Evolutionary conservation across 2,113 vertebrate genomes (phyloP).

Genomic region (Caretta caretta): DNA sequence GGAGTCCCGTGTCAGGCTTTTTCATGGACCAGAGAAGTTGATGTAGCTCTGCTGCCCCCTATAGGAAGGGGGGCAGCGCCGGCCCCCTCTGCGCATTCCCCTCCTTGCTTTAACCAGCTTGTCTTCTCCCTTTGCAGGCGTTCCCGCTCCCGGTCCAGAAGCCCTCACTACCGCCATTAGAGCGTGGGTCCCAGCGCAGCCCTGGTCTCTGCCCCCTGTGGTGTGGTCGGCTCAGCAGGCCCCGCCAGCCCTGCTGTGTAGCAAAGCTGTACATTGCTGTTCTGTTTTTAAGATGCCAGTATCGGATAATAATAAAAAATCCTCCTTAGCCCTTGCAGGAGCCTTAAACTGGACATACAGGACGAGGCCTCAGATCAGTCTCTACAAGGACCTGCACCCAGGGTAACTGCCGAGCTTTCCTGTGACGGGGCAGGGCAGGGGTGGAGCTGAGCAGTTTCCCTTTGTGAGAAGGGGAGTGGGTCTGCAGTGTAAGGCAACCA

Average conservation of each 20-base stretch:
- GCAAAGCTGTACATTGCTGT: constrained; percentile 7
- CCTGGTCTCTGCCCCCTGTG: neutral
- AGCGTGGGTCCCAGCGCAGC: neutral
- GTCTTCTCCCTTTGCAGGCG: constrained; percentile 51
- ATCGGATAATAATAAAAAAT: neutral
- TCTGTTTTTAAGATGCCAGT: constrained; percentile 1
- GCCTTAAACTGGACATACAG: neutral
- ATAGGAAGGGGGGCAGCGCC: neutral
- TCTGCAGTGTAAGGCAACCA: neutral
- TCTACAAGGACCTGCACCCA: neutral
- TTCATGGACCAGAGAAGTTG: neutral
- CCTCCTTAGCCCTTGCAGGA: neutral
- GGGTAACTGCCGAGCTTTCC: neutral
- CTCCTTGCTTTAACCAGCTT: neutral
- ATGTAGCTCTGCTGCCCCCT: neutral
- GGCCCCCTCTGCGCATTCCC: neutral
- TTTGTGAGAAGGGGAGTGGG: neutral
- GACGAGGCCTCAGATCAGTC: neutral
- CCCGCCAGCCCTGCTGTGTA: neutral
- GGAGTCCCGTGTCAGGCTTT: neutral
- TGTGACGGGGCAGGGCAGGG: neutral
- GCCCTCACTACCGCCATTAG: constrained; percentile 77
- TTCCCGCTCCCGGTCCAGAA: constrained; percentile 73
- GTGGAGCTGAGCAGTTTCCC: neutral
- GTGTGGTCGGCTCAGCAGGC: neutral